Evolutionary conservation across 1,140 invertebrate species (phyloP), one percentile per base, ranked within the genome.

Genomic region (Drosophila sp.): DNA sequence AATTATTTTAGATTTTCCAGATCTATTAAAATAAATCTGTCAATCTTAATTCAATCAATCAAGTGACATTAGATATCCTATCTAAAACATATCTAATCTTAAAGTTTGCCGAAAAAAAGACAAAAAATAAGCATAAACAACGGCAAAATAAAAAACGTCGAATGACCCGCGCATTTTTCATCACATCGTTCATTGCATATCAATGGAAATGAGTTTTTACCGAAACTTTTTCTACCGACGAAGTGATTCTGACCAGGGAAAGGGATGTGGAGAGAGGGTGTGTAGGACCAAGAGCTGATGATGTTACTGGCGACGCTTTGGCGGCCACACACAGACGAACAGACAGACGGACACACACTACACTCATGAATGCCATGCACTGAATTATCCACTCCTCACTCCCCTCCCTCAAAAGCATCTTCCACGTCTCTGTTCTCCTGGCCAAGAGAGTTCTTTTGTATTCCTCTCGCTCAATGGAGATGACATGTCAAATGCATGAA

Each of bases 401-500:
- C 56, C 25, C 25, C 46, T 63, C 16, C 56, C 32, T 5, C 4
- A n/a, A n/a, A n/a, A 16, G 14, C 32, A 2, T 27, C 48, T 43
- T 40, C 72, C 34, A 25, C 27, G 21, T 21, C 14, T 36, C 40
- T 21, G 7, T 45, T 16, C 27, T 13, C 40, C 18, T 59, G 45
- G 41, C 59, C 41, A 65, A 65, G 61, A 34, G 50, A 45, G 40
- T 59, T 64, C 81, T 64, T 76, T 78, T 86, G 70, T 66, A 48
- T 72, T 53, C 5, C 54, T 54, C 34, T 48, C 32, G 53, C 45
- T 65, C n/a, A 34, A 45, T 75, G 48, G 65, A 54, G 65, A 86
- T 86, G 77, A 86, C 81, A 75, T 86, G 81, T 72, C 81, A 86
- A 86, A 86, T 80, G 78, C 74, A 75, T 65, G 74, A 80, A 62